Percentiles rank a stretch among this genome's conserved stretches.
phyloP scores from a whole-genome alignment of 2,888 invertebrate species.

The Stenurella melanura region DNA sequence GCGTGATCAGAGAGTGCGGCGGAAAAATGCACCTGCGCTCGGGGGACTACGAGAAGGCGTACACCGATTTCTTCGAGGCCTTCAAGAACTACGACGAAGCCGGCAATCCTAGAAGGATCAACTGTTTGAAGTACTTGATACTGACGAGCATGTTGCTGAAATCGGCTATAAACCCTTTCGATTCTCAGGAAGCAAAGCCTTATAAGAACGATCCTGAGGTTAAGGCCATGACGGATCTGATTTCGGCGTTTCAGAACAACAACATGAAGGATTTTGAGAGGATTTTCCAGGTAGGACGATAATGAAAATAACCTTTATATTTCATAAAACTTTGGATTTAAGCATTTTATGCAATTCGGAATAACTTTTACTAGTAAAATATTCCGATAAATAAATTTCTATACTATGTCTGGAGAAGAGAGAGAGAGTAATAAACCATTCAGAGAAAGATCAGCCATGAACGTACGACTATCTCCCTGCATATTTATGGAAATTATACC shows the following conservation, averaged over 20 bases:
- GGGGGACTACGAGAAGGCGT: conserved; percentile 98
- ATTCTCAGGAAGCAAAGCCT: conserved; percentile 99
- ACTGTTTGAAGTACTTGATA: conserved; percentile 97
- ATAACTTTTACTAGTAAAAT: too few relatives aligned
- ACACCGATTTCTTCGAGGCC: conserved; percentile 99
- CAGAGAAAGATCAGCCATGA: too few relatives aligned
- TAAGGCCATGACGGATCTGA: conserved; percentile 98
- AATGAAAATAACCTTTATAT: too few relatives aligned
- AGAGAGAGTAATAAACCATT: too few relatives aligned
- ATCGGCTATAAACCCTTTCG: conserved; percentile 99
- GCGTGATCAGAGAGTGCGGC: conserved; percentile 97
- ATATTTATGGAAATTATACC: too few relatives aligned
- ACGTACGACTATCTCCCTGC: too few relatives aligned
- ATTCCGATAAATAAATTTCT: too few relatives aligned
- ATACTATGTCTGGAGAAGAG: too few relatives aligned
- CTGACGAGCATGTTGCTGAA: conserved; percentile 99
- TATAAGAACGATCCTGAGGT: conserved; percentile 99
- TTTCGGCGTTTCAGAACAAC: conserved; percentile 96
- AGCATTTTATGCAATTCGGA: too few relatives aligned
- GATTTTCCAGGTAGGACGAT: conserved; percentile 81
- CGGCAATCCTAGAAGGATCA: conserved; percentile 95
- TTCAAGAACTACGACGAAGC: conserved; percentile 99
- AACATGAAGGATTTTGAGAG: conserved; percentile 98
- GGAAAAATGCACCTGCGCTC: conserved; percentile 99
- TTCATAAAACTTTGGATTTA: too few relatives aligned